A percentile compares a stretch with the other conserved stretches of the same genome.
Conservation (phyloP, 2,797 vertebrate species). For the Anolis apletophallus region DNA sequence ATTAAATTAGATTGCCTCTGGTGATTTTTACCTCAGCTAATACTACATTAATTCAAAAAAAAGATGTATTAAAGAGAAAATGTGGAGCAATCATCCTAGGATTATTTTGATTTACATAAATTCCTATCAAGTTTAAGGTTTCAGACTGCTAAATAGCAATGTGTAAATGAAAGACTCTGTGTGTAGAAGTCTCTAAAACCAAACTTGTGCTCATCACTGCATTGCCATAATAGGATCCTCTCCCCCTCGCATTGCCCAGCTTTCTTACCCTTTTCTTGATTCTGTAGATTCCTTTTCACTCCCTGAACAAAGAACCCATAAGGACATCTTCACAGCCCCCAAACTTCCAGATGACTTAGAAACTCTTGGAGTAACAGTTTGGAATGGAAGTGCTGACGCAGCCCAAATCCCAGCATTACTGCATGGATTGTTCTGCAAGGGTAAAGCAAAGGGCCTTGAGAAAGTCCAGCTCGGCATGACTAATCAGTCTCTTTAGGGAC, state of each 20-base stretch:
- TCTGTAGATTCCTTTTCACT: fast-evolving
- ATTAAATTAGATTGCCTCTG: constrained; percentile 39
- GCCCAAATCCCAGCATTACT: constrained; percentile 50
- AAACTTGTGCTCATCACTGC: background rate
- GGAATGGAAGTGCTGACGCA: constrained; percentile 50
- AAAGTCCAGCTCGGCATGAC: constrained; percentile 56
- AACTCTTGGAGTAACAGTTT: constrained; percentile 51
- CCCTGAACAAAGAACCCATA: fast-evolving
- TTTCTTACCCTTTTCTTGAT: constrained; percentile 4
- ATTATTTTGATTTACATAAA: constrained; percentile 37
- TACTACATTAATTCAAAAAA: constrained; percentile 23
- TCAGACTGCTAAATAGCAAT: constrained; percentile 3
- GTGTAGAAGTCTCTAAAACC: background rate
- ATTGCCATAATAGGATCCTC: background rate
- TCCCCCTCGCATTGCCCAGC: background rate
- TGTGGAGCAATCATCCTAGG: constrained; percentile 28
- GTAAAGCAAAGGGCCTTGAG: constrained; percentile 53
- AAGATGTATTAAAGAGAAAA: constrained; percentile 15
- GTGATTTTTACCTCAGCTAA: constrained; percentile 24
- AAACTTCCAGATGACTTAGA: constrained; percentile 7
- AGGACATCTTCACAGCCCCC: background rate
- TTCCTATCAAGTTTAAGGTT: background rate
- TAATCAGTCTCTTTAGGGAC: constrained; percentile 49
- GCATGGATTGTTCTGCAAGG: constrained; percentile 41
- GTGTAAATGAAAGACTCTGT: background rate